Conservation (phyloP, 2,888 invertebrate genomes). For the Strigamia crassipes region DNA sequence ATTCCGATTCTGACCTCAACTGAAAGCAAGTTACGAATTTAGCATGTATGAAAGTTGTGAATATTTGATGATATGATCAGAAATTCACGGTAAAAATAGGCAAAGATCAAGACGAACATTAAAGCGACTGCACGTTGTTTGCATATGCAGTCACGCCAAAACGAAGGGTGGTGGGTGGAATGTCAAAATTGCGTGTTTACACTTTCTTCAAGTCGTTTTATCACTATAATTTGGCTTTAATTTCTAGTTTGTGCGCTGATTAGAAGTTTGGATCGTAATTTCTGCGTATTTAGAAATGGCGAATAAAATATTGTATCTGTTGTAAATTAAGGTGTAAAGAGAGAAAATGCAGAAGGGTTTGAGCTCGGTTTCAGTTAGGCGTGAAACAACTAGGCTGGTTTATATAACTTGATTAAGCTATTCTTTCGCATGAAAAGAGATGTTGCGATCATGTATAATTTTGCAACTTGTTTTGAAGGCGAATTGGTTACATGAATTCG, state of each 20-base stretch:
- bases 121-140: neutral
- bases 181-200: conserved; percentile 10
- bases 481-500: neutral
- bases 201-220: neutral
- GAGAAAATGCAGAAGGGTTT: neutral
- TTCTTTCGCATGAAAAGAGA: conserved; percentile 7
- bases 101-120: neutral
- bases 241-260: conserved; percentile 1
- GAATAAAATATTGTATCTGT: neutral
- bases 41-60: neutral
- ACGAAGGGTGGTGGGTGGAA: neutral
- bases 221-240: conserved; percentile 22
- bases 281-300: neutral
- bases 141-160: conserved; percentile 19
- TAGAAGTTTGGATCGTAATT: neutral
- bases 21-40: neutral
- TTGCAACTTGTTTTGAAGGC: neutral
- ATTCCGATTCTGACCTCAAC: neutral
- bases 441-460: neutral
- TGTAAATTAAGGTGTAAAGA: neutral
- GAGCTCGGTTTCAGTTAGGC: neutral
- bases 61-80: conserved; percentile 12
- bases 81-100: neutral
- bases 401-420: conserved; percentile 16
- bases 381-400: neutral